Conservation (phyloP, 2,797 vertebrate genomes). For the Ispidina picta region DNA sequence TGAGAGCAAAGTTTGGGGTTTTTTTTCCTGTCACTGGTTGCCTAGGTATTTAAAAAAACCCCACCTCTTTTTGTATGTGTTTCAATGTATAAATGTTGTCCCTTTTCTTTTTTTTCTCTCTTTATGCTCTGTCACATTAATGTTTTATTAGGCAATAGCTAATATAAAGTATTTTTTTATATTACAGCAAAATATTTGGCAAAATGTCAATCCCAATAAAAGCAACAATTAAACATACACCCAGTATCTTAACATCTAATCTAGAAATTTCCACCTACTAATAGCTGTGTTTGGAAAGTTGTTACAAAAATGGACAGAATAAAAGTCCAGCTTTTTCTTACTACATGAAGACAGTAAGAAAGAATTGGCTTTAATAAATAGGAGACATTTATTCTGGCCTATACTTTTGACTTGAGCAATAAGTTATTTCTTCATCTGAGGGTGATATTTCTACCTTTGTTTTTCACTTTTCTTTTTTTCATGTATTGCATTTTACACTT, state of each 20-base stretch:
- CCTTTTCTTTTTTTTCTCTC: background rate
- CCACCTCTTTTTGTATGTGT: background rate
- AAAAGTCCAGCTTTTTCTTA: background rate
- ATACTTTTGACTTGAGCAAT: background rate
- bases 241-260: background rate
- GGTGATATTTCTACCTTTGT: background rate
- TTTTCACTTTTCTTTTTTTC: background rate
- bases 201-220: background rate
- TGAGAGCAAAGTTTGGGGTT: background rate
- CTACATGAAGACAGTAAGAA: background rate
- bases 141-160: background rate
- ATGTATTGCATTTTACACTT: background rate
- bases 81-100: background rate
- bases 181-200: background rate
- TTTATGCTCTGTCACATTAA: background rate
- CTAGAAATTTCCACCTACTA: background rate
- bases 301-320: background rate
- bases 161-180: background rate
- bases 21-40: background rate
- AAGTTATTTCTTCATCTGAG: background rate
- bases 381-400: background rate
- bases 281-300: background rate
- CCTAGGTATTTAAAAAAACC: background rate
- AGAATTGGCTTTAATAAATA: background rate
- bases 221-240: background rate